Evolutionary conservation across 2,888 invertebrate genomes (phyloP).

Genomic region (Lasioglossum morio): DNA sequence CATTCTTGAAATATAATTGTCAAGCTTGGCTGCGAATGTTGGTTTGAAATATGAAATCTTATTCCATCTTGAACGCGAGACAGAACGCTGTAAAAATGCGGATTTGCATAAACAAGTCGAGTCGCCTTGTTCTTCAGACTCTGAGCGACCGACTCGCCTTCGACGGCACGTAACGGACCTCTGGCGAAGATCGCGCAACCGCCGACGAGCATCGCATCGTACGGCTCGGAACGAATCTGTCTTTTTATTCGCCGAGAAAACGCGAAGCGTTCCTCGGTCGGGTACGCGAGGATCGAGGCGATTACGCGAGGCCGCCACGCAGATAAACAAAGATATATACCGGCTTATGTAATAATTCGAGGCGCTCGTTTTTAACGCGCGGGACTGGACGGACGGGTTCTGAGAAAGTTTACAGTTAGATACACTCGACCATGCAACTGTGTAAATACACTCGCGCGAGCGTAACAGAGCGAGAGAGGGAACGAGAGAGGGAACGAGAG

Average conservation of each 20-base stretch:
- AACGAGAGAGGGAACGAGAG: no score
- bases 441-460: conserved; percentile 27
- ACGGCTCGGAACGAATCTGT: not conserved
- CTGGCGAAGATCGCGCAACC: not conserved
- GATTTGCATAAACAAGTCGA: conserved; percentile 1
- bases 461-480: not conserved
- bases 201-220: not conserved
- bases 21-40: not conserved
- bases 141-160: not conserved
- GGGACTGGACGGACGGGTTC: conserved; percentile 18
- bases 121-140: not conserved
- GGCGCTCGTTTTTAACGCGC: conserved; percentile 29
- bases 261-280: conserved; percentile 17
- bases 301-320: conserved; percentile 28
- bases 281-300: conserved; percentile 11
- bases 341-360: conserved; percentile 45
- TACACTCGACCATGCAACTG: conserved; percentile 21
- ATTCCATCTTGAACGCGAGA: not conserved
- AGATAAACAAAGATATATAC: conserved; percentile 30
- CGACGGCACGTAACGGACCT: not conserved
- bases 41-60: not conserved
- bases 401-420: conserved; percentile 48
- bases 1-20: not conserved
- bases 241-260: conserved; percentile 9
- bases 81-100: not conserved